Evolutionary conservation across 2,797 vertebrate species (phyloP).

Genomic region (Uromys caudimaculatus): DNA sequence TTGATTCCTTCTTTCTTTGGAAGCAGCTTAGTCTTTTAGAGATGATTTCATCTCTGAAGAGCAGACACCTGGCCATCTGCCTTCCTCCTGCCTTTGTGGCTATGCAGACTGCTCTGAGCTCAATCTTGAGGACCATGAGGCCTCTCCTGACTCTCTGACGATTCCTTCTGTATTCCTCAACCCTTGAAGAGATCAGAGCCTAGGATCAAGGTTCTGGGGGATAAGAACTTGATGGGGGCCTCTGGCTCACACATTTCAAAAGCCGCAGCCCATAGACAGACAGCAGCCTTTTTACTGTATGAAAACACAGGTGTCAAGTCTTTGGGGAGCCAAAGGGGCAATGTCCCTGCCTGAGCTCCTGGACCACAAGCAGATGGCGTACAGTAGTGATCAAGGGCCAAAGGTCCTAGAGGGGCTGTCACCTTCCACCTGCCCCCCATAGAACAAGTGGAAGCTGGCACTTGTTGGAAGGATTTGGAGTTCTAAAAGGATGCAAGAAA

Average conservation of each 20-base stretch:
- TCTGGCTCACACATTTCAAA: not conserved
- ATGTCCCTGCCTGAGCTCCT: not conserved
- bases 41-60: not conserved
- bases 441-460: not conserved
- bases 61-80: not conserved
- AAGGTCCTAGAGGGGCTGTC: too few relatives aligned
- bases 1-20: conserved; percentile 50
- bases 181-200: not conserved
- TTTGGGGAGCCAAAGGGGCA: too few relatives aligned
- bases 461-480: not conserved
- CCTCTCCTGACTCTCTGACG: not conserved
- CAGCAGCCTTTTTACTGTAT: not conserved
- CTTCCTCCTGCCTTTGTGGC: not conserved
- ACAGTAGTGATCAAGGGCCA: not conserved
- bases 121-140: not conserved
- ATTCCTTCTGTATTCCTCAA: too few relatives aligned
- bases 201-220: not conserved
- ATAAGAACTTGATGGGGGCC: not conserved
- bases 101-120: not conserved
- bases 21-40: conserved; percentile 51
- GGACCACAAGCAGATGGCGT: accelerated
- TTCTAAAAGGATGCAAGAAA: not conserved
- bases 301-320: not conserved
- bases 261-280: accelerated
- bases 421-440: not conserved